These are phyloP conservation scores for Natrix natrix DNA, from an alignment of 2,797 vertebrate genomes.

Conservation along the genomic window DNA sequence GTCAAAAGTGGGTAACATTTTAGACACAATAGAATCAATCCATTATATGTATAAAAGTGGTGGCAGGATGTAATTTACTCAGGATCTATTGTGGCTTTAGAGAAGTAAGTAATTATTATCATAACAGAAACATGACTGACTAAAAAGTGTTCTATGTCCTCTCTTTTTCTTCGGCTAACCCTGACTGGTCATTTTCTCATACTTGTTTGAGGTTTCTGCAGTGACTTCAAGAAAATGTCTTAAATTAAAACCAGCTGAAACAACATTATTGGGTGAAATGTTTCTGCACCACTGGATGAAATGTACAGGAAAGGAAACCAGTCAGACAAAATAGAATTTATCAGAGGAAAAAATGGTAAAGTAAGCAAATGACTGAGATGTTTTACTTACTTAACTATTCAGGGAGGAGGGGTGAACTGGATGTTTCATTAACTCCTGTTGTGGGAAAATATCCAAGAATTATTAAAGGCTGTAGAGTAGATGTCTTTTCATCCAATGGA, in stretches of 20 bases:
- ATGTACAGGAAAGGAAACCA: conserved; percentile 46
- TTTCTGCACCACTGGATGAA: conserved; percentile 43
- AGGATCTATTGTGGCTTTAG: conserved; percentile 22
- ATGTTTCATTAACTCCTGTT: conserved; percentile 31
- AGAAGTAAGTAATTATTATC: neutral
- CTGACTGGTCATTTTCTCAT: conserved; percentile 17
- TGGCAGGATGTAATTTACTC: conserved; percentile 28
- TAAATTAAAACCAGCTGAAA: conserved; percentile 68
- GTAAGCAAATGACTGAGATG: conserved; percentile 36
- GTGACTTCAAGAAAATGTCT: conserved; percentile 38
- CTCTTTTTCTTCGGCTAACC: neutral
- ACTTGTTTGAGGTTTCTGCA: conserved; percentile 33
- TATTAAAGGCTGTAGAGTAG: conserved; percentile 39
- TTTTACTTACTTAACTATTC: conserved; percentile 31
- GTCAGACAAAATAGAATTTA: conserved; percentile 41
- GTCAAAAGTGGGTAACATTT: neutral
- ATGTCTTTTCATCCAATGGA: conserved; percentile 29
- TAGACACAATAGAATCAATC: neutral
- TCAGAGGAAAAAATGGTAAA: conserved; percentile 27
- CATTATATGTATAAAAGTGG: neutral
- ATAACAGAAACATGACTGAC: conserved; percentile 9
- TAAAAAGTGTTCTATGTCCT: conserved; percentile 4
- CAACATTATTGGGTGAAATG: conserved; percentile 43
- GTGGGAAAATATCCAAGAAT: conserved; percentile 19
- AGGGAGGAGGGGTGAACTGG: neutral